Evolutionary conservation across 2,113 vertebrate genomes (phyloP), one percentile per base, ranked within the genome.

Genomic region (Cochlearius cochlearius): DNA sequence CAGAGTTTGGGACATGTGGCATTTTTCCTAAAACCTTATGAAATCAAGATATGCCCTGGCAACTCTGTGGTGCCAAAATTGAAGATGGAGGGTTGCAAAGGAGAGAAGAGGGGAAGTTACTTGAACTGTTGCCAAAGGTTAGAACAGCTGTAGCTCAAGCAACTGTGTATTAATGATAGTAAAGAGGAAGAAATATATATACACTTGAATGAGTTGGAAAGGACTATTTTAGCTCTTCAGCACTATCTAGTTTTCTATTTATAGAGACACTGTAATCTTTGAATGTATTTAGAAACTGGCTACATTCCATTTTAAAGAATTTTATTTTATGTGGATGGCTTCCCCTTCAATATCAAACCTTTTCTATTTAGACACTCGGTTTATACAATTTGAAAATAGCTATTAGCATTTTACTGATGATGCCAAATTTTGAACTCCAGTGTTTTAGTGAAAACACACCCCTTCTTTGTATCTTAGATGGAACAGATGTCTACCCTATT

Each of bases 261-360:
- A 55, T 69, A 75, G 71, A 79, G 69, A 68, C 64, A 81, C 62
- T 91, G 63, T 74, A 92, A 77, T 84, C 79, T 67, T 89, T 84
- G 93, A 91, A 88, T 94, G 79, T 82, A 78, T 78, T 66, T 85
- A 68, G 86, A 96, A 94, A 93, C 91, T 77, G 79, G 53, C 87
- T 92, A 97, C 98, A 98, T 98, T 98, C 98, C 97, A 78, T 81
- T 81, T 95, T 69, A 50, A 93, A 88, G 77, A 84, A 25, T 73
- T 95, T 86, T 94, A 85, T 95, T 89, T 68, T 77, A 62, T 85
- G 41, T 86, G 53, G 49, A 85, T 29, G 13, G 3, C 10, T 89
- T 95, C 47, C 19, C 32, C 25, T 64, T 94, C 49, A 38, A 7
- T 60, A 64, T 77, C 17, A 94, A 75, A 19, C 11, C 8, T 89